These are phyloP conservation scores for Catharus minimus DNA, from an alignment of 2,113 vertebrate species.

Conservation along the genomic window DNA sequence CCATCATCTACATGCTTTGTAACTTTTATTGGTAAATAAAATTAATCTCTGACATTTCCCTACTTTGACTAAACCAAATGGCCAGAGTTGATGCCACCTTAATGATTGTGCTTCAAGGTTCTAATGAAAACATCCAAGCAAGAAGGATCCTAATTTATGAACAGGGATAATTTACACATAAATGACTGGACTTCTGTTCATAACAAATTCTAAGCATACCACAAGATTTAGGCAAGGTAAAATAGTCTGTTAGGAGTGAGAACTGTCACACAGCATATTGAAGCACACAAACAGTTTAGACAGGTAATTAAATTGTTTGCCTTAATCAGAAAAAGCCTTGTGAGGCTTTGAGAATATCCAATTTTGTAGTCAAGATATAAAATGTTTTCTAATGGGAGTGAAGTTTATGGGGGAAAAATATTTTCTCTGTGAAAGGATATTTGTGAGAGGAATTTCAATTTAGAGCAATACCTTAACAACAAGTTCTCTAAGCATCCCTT, in stretches of 20 bases:
- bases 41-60: neutral
- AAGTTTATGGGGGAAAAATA: constrained; percentile 46
- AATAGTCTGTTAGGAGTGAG: neutral
- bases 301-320: constrained; percentile 36
- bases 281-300: constrained; percentile 18
- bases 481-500: neutral
- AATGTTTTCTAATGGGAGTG: neutral
- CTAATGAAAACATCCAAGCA: neutral
- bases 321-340: constrained; percentile 7
- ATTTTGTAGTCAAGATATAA: constrained; percentile 12
- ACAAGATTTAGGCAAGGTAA: neutral
- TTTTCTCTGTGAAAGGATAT: constrained; percentile 5
- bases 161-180: neutral
- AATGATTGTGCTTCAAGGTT: neutral
- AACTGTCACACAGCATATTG: neutral
- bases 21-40: neutral
- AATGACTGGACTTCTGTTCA: neutral
- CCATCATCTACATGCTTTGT: neutral
- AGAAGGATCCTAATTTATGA: neutral
- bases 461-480: neutral
- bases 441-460: constrained; percentile 42
- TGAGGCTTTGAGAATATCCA: neutral
- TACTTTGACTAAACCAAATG: neutral
- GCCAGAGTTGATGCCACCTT: neutral
- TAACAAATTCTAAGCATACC: neutral